Evolutionary conservation across 2,113 vertebrate genomes (phyloP).

Genomic region (Oryzias celebensis): DNA sequence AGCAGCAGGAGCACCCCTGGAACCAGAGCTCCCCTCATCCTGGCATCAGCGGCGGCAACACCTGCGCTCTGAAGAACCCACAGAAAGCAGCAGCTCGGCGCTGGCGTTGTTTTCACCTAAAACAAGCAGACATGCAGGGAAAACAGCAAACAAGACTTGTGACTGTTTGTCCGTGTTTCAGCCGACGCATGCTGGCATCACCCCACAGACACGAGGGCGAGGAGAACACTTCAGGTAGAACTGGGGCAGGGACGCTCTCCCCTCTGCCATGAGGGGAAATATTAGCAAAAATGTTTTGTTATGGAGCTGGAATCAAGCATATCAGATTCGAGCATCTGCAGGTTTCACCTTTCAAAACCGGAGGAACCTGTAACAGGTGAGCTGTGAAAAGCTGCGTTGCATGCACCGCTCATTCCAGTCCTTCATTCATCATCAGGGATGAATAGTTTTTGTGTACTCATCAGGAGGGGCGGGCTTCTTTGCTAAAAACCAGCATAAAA

Average conservation of each 20-base stretch:
- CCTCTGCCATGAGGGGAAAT: no score
- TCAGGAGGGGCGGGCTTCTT: no score
- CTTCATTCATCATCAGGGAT: no score
- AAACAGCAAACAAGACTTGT: constrained; percentile 48
- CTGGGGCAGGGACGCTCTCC: no score
- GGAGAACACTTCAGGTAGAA: background rate
- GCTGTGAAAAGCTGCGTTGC: background rate
- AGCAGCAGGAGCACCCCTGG: constrained; percentile 43
- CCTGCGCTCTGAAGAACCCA: constrained; percentile 1
- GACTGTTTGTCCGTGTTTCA: constrained; percentile 25
- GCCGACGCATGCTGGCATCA: background rate
- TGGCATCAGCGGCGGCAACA: constrained; percentile 16
- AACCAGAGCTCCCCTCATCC: constrained; percentile 42
- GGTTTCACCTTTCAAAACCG: background rate
- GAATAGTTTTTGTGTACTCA: no score
- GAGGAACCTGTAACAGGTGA: background rate
- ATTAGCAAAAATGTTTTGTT: no score
- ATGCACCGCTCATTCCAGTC: no score
- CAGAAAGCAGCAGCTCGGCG: background rate
- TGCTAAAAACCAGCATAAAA: no score
- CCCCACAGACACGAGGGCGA: background rate
- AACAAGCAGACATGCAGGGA: constrained; percentile 57
- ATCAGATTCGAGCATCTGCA: background rate
- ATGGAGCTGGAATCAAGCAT: no score
- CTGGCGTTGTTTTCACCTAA: constrained; percentile 60